Evolutionary conservation across 1,140 invertebrate genomes (phyloP), one percentile per base, ranked within the genome.

Genomic region (Lepidurus couesii): DNA sequence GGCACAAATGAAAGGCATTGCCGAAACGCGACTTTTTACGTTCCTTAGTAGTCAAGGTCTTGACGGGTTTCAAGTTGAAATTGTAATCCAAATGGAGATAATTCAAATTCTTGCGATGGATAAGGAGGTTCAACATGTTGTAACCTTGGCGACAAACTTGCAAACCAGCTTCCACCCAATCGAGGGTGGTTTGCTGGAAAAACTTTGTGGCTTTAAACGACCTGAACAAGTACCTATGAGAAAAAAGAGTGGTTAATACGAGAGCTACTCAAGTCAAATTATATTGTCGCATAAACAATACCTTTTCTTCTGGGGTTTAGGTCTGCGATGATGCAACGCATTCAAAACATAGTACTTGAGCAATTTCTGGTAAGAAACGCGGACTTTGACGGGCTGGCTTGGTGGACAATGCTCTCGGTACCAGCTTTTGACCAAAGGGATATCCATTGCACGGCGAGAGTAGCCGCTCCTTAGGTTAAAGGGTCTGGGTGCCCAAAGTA

Each of bases 201-300:
- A 99, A 99, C 86, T 99, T 99, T 0, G 98, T 99, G 0, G 97
- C 94, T 86, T 99, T 99, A 87, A 99, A 99, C 0, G 98, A 99
- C 21, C 97, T 90, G 89, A 99, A 99, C 16, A 99, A 86, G 83
- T 98, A 98, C 76, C 88, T 88, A 80, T 5, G 81, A 81, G 79
- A 82, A 78, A 24, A 80, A 81, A 47, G 76, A 26, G 75, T 76
- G 21, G 44, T 65, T 65, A 65, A 65, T 21, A 65, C 53, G 4
- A 65, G 21, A 16, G 21, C n/a, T 13, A 65, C 16, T 0, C 53
- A 65, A 65, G 53, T 5, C 6, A 65, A 16, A 65, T n/a, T 65
- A 1, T 13, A 75, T 45, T 74, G 21, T 43, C 10, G 76, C n/a
- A 74, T 79, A 42, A 81, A 7, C 8, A 21, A 83, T 80, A 93